Evolutionary conservation across 2,888 invertebrate genomes (phyloP).

Genomic region (Corbicula japonica): DNA sequence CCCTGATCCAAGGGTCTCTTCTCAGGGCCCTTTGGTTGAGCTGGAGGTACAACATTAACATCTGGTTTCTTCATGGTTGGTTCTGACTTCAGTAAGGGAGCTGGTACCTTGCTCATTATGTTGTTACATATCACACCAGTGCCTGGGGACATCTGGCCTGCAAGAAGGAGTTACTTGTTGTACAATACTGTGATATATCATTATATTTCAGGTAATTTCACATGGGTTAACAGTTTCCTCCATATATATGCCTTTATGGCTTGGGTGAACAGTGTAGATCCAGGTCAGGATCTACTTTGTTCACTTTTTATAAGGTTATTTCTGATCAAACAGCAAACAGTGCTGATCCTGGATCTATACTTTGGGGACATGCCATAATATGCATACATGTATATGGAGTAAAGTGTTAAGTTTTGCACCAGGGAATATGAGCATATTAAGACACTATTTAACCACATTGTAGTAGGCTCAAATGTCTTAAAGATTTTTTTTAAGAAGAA

Average conservation of each 20-base stretch:
- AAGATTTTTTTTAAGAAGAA: no score
- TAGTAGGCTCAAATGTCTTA: no score
- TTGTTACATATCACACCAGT: constrained; percentile 4
- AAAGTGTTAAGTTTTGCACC: no score
- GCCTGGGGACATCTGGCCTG: background rate
- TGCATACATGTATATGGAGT: no score
- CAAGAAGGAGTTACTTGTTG: background rate
- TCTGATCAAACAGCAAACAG: constrained; percentile 1
- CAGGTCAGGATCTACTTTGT: background rate
- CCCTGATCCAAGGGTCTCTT: constrained; percentile 22
- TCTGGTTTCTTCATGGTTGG: background rate
- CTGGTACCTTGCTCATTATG: background rate
- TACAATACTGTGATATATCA: background rate
- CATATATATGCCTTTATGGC: background rate
- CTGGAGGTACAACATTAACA: background rate
- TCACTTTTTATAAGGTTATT: background rate
- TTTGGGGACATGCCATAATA: no score
- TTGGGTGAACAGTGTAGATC: background rate
- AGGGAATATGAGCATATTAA: no score
- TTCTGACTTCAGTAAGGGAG: background rate
- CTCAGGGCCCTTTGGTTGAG: constrained; percentile 7
- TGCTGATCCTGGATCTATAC: no score
- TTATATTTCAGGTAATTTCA: background rate
- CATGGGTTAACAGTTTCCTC: background rate
- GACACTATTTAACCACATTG: no score